Evolutionary conservation across 2,888 invertebrate genomes (phyloP).

Genomic region (Hirudinaria manillensis): DNA sequence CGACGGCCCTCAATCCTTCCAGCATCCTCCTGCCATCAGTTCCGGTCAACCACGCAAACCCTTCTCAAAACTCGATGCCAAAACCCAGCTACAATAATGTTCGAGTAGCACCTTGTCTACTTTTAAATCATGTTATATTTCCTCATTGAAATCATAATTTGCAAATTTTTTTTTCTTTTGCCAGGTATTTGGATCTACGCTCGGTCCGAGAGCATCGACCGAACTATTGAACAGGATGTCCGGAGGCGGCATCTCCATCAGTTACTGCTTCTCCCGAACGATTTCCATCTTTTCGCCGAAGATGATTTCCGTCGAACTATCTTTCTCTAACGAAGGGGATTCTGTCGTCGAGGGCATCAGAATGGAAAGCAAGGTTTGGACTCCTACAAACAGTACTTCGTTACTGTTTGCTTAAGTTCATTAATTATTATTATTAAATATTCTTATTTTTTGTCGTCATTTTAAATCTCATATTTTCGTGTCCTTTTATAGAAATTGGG

Average conservation of each 20-base stretch:
- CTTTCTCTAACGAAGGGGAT: constrained; percentile 70
- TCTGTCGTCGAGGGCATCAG: constrained; percentile 65
- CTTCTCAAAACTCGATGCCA: background rate
- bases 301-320: constrained; percentile 76
- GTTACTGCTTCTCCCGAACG: constrained; percentile 52
- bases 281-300: constrained; percentile 65
- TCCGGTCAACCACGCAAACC: background rate
- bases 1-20: background rate
- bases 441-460: background rate
- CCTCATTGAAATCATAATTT: background rate
- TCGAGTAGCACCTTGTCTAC: background rate
- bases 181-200: constrained; percentile 38
- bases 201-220: constrained; percentile 35
- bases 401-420: background rate
- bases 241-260: constrained; percentile 56
- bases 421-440: background rate
- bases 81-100: constrained; percentile 28
- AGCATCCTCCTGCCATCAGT: constrained; percentile 13
- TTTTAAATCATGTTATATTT: background rate
- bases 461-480: too few relatives aligned
- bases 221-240: constrained; percentile 52
- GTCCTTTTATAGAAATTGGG: constrained; percentile 59
- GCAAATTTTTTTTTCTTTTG: background rate
- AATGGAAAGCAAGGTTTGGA: constrained; percentile 66
- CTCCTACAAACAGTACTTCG: background rate